phyloP scores from a whole-genome alignment of 2,888 invertebrate genomes.

The Lithosia quadra region DNA sequence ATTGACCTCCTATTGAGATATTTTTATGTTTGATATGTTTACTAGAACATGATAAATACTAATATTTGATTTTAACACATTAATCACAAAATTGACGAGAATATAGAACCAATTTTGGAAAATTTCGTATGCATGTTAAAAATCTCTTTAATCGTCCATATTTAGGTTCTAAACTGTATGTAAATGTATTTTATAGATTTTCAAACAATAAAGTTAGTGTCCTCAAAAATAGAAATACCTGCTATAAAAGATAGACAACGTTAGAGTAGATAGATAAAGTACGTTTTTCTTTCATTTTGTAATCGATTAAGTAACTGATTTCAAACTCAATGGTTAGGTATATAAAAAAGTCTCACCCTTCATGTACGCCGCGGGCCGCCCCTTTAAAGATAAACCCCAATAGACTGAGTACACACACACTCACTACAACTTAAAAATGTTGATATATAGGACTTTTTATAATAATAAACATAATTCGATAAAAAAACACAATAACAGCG shows the following conservation, averaged over 20 bases:
- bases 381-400: conserved; percentile 58
- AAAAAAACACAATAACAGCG: conserved; percentile 58
- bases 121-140: not conserved
- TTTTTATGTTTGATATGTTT: not conserved
- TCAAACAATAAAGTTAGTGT: not conserved
- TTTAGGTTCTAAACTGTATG: not conserved
- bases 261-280: not conserved
- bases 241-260: not conserved
- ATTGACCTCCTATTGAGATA: not conserved
- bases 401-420: conserved; percentile 59
- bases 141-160: not conserved
- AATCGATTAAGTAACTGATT: conserved; percentile 22
- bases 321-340: conserved; percentile 35
- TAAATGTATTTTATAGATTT: not conserved
- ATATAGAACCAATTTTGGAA: not conserved
- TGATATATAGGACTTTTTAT: conserved; percentile 61
- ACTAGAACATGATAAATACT: too few species aligned
- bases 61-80: too few species aligned
- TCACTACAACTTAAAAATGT: conserved; percentile 63
- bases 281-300: conserved; percentile 13
- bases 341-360: conserved; percentile 76
- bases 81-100: not conserved
- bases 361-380: conserved; percentile 70
- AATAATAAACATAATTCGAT: conserved; percentile 49
- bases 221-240: not conserved